Base-by-base conservation (phyloP, 2,888 invertebrate species). In the Lepeophtheirus nordmannii region DNA sequence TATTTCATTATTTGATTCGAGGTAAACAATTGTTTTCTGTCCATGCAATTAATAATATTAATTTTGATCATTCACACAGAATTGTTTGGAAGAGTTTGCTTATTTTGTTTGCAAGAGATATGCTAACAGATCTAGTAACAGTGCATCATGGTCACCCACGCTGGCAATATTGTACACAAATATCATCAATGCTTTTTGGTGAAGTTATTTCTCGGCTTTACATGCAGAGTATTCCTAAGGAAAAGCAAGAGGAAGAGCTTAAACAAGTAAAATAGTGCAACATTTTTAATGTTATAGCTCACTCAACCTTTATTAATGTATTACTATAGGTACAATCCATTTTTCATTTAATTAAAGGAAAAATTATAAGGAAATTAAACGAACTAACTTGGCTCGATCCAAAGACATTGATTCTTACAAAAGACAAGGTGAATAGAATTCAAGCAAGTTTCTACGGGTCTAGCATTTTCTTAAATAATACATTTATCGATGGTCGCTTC, bases 131-230 rank as follows among this genome's bases (percentile, higher is more conserved):
- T 30, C 23, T 63, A 1, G 56, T 63, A 1, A 63, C 53, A 10
- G 30, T 63, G 7, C 63, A 63, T 17, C 63, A 63, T 63, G 63
- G 63, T 2, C 63, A 63, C 20, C 56, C 63, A 46, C n/a, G 63
- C n/a, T 63, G 63, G 63, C 63, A 63, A 63, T 63, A 63, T 37
- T 63, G 63, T 23, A 63, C 63, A 9, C 63, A 63, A 63, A 53
- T 63, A 1, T 53, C 63, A 30, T 63, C 63, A 10, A 46, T 38
- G 56, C 23, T 63, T 14, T 63, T 63, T 37, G 63, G 63, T 17
- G 63, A 63, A 38, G 56, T 53, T 22, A 46, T 63, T 63, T 46
- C 63, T 11, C 12, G 63, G 37, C 53, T 63, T 14, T 63, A 20
- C 23, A 12, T 46, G 38, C 14, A 22, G 10, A 46, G 46, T 12